These are phyloP conservation scores for Sarcophaga caerulescens DNA, from an alignment of 2,888 invertebrate species.

Conservation along the genomic window DNA sequence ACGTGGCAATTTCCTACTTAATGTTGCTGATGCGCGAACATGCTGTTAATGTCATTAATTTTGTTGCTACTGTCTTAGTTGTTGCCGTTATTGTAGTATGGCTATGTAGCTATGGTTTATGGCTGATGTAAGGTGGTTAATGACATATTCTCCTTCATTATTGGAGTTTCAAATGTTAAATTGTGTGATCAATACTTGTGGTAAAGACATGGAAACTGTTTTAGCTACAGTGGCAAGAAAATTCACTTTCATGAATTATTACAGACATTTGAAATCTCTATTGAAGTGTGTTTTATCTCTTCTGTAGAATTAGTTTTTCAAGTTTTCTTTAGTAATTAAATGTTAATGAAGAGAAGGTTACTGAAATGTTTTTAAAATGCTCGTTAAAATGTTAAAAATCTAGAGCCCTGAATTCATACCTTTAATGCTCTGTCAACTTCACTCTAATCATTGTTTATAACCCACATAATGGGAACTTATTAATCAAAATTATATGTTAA, in stretches of 20 bases:
- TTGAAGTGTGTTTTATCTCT: not conserved
- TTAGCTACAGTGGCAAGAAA: not conserved
- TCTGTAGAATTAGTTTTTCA: not conserved
- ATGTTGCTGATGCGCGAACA: conserved; percentile 55
- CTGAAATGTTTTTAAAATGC: too few relatives aligned
- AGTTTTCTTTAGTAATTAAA: too few relatives aligned
- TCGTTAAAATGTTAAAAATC: too few relatives aligned
- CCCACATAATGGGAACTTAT: not conserved
- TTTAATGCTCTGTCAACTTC: not conserved
- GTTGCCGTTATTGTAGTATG: not conserved
- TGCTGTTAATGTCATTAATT: conserved; percentile 37
- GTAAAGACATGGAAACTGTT: not conserved
- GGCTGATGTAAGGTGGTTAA: not conserved
- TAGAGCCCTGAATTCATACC: not conserved
- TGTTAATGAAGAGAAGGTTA: too few relatives aligned
- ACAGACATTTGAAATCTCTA: not conserved
- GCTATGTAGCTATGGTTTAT: not conserved
- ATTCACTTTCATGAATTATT: not conserved
- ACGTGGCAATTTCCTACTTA: conserved; percentile 37
- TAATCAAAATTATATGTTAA: conserved; percentile 3
- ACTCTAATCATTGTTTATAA: not conserved
- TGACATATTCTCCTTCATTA: not conserved
- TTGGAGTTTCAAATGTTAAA: not conserved
- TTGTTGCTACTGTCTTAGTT: not conserved
- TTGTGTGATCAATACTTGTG: not conserved